Conservation (phyloP, 2,797 vertebrate species). For the Benthosema pterotum region DNA sequence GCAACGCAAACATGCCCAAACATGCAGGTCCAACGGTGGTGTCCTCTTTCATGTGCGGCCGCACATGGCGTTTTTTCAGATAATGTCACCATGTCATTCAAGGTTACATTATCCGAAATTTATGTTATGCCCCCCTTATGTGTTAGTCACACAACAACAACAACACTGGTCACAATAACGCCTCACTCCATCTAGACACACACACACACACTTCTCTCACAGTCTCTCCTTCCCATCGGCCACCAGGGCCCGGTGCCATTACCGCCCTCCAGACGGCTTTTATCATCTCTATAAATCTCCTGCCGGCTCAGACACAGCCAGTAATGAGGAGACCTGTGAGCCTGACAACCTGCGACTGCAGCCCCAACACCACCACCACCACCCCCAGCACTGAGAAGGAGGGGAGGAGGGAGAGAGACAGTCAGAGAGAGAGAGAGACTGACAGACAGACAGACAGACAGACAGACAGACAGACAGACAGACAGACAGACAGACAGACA, state of each 20-base stretch:
- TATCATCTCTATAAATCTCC: conserved; percentile 77
- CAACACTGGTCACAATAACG: no score
- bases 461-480: no score
- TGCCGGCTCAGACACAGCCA: conserved; percentile 54
- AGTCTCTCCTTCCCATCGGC: background rate
- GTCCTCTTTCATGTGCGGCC: no score
- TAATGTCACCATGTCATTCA: no score
- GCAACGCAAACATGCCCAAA: no score
- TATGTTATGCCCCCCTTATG: no score
- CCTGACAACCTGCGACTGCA: conserved; percentile 63
- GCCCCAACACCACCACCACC: conserved; percentile 47
- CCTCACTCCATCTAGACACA: background rate
- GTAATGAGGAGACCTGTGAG: conserved; percentile 69
- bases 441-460: conserved; percentile 8
- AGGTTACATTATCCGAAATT: no score
- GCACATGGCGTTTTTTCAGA: no score
- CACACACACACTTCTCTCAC: background rate
- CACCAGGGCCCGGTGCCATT: conserved; percentile 65
- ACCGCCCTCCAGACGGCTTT: conserved; percentile 73
- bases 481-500: background rate
- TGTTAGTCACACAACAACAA: no score
- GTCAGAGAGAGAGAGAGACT: conserved; percentile 32
- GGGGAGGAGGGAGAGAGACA: background rate
- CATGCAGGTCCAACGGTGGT: no score
- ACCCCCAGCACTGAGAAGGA: no score